Evolutionary conservation across 2,113 vertebrate genomes (phyloP), one percentile per base, ranked within the genome.

Genomic region (Ranitomeya variabilis): DNA sequence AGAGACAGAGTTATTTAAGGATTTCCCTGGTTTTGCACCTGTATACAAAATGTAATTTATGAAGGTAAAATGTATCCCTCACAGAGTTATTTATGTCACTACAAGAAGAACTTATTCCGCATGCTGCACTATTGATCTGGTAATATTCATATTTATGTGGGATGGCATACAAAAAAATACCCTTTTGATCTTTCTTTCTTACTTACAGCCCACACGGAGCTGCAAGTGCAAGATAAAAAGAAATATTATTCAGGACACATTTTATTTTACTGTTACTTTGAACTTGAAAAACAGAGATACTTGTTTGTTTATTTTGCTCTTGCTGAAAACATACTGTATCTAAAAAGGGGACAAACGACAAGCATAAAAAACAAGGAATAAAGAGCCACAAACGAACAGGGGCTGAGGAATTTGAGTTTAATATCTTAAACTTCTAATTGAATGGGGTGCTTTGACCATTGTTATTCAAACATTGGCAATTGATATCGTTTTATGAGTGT

Each of bases 241-340:
- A 37, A 14, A 73, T 37, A 37, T 37, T 79, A 52, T 79, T 21
- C 77, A 79, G 14, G 10, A 57, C 19, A 79, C 77, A 79, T 16
- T 79, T 79, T 31, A 31, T 73, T 37, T 73, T 73, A 73, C 37
- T 73, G 69, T 37, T 73, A 37, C 69, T 73, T 73, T 73, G 69
- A 73, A 73, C 26, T 13, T 16, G 37, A 73, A 26, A 73, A 73
- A 73, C 23, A 23, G 4, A 69, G 66, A 69, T 13, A 69, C 11
- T 37, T 73, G 69, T 37, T 73, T 16, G 19, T 79, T 79, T 37
- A 73, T 26, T 73, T 73, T 73, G 16, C 37, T 73, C 69, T 73
- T 37, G 12, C 69, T 31, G 2, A 37, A 73, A 37, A 73, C 26
- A 73, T 31, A 31, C 26, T 31, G 26, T 31, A 31, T 73, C 69